Percentiles rank a stretch among this genome's conserved stretches.
Evolutionary conservation across 2,113 vertebrate genomes (phyloP).

Genomic region (Peromyscus leucopus): DNA sequence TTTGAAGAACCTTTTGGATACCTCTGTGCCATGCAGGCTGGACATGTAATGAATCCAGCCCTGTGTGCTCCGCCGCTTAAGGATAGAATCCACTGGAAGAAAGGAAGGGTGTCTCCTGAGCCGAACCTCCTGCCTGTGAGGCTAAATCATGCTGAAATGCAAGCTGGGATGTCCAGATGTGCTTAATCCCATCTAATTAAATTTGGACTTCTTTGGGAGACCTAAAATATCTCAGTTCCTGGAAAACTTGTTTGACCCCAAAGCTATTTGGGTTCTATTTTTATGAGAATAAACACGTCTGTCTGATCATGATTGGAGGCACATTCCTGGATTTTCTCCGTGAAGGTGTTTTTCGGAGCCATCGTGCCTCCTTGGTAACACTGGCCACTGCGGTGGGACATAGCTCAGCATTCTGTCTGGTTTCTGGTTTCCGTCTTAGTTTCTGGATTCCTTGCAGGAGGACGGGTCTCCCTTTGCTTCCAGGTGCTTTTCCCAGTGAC

Average conservation of each 20-base stretch:
- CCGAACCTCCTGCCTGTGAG: neutral
- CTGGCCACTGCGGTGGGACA: neutral
- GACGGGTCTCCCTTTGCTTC: neutral
- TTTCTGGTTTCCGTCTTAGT: neutral
- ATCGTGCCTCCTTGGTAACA: neutral
- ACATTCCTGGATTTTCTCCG: slow-evolving; percentile 29
- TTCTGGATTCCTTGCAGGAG: neutral
- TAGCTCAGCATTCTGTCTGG: neutral
- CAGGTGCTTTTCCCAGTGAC: neutral
- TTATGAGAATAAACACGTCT: slow-evolving; percentile 62
- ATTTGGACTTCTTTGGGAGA: slow-evolving; percentile 52
- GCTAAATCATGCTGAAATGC: neutral
- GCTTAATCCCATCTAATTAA: slow-evolving; percentile 66
- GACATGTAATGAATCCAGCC: neutral
- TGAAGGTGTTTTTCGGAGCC: slow-evolving; percentile 56
- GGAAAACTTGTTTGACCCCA: slow-evolving; percentile 64
- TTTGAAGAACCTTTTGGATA: slow-evolving; percentile 70
- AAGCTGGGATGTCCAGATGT: slow-evolving; percentile 64
- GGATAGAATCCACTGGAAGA: neutral
- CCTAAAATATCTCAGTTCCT: slow-evolving; percentile 65
- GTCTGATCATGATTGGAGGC: slow-evolving; percentile 57
- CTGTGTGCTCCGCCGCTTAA: neutral
- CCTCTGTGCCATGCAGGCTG: neutral
- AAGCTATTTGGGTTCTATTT: slow-evolving; percentile 54
- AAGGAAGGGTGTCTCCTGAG: slow-evolving; percentile 22